Percentiles rank a stretch among this genome's conserved stretches.
Conservation (phyloP, 1,140 invertebrate genomes). For the Anthonomus grandis region DNA sequence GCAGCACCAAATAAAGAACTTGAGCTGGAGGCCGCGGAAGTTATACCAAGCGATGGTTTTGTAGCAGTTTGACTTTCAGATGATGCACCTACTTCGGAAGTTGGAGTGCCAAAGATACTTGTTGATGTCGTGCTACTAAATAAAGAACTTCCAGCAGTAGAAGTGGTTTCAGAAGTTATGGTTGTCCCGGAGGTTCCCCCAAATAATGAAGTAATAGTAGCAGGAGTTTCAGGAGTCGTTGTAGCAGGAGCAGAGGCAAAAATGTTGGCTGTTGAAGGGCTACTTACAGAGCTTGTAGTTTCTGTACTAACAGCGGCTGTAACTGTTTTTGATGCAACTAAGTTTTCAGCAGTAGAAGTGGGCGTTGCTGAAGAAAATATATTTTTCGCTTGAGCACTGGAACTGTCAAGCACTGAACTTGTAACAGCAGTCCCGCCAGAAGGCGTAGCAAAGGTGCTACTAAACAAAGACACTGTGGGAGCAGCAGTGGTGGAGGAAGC, state of each 20-base stretch:
- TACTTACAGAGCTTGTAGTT: too few relatives aligned
- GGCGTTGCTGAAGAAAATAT: too few relatives aligned
- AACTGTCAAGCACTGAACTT: too few relatives aligned
- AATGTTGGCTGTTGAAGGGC: too few relatives aligned
- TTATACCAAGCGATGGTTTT: not conserved
- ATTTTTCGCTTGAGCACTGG: too few relatives aligned
- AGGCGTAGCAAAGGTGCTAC: not conserved
- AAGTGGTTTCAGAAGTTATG: not conserved
- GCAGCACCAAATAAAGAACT: constrained; percentile 6
- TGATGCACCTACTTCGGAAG: not conserved
- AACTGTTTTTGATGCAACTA: too few relatives aligned
- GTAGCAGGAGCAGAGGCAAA: too few relatives aligned
- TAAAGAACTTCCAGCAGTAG: not conserved
- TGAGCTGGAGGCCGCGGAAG: not conserved
- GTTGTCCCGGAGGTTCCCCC: not conserved
- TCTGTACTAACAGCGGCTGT: too few relatives aligned
- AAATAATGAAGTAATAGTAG: not conserved
- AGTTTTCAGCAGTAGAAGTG: too few relatives aligned
- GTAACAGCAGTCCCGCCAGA: not conserved
- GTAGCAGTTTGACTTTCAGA: not conserved
- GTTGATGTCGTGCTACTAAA: not conserved
- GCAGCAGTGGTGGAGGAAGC: too few relatives aligned
- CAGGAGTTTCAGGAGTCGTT: not conserved
- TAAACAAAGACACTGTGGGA: not conserved
- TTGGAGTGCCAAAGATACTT: not conserved